Conservation (phyloP, 2,888 invertebrate species). For the Sinodicranocentrus sp. region DNA sequence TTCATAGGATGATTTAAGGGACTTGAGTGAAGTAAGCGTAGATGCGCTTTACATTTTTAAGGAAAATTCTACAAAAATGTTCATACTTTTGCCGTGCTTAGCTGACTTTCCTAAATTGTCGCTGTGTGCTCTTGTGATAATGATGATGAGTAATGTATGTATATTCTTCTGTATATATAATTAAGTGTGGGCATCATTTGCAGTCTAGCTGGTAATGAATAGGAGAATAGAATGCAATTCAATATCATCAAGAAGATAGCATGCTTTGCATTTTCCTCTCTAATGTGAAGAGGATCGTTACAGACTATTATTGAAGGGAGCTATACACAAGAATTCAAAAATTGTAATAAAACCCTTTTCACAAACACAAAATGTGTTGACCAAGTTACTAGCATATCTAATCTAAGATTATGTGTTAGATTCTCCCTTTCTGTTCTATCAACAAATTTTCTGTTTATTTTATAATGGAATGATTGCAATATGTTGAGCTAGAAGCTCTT, state of each 20-base stretch:
- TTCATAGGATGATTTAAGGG: constrained; percentile 22
- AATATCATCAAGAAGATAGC: too few species aligned
- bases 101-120: constrained; percentile 11
- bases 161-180: constrained; percentile 2
- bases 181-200: constrained; percentile 8
- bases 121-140: not conserved
- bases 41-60: not conserved
- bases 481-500: not conserved
- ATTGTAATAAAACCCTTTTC: too few species aligned
- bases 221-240: not conserved
- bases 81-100: not conserved
- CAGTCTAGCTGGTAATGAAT: not conserved
- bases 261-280: too few species aligned
- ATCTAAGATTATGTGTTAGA: constrained; percentile 59
- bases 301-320: too few species aligned
- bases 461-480: constrained; percentile 3
- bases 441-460: not conserved
- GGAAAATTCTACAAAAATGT: not conserved
- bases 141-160: not conserved
- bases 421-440: constrained; percentile 25
- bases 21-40: constrained; percentile 12
- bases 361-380: constrained; percentile 31
- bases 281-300: too few species aligned
- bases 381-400: constrained; percentile 57
- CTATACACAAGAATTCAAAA: too few species aligned